Base-by-base conservation (phyloP, 2,113 vertebrate species). In the Chiloscyllium plagiosum region DNA sequence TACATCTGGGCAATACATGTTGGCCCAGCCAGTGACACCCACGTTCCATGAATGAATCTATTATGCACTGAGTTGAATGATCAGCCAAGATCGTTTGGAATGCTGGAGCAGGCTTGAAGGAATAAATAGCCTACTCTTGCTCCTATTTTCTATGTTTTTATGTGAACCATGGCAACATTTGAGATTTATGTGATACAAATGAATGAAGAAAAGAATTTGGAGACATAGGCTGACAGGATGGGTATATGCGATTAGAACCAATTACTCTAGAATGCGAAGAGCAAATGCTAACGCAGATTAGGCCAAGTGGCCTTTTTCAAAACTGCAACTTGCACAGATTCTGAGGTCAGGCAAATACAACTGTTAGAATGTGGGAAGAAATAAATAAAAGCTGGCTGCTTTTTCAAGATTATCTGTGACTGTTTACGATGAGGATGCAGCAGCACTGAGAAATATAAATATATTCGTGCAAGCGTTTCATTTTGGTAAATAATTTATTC, bases 401-500 rank as follows among this genome's bases (percentile, higher is more conserved):
- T 93, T 93, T 93, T 93, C 89, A 95, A 72, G 69, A 95, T 95
- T 52, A 95, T 29, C 47, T 47, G 15, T 47, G 15, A 76, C 47
- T 72, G 37, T 95, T 95, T 72, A 50, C 12, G 50, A 47, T 29
- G 52, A 95, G 72, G 94, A 72, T 29, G 69, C 47, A 17, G 50
- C 42, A 29, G 37, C 22, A 72, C 69, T 29, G 69, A 66, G 37
- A 95, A 94, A 50, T 22, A 94, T 42, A 69, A 66, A 94, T 72
- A 72, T 95, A 72, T 95, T 72, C 94, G 42, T 29, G 70, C 0
- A 24, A 72, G 94, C 17, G 70, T 72, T 52, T 72, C 69, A 95
- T 95, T 95, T 95, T 72, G 33, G 47, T 72, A 47, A 95, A 95
- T 95, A 95, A 95, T 95, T 95, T 95, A 95, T 95, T 95, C 94